Percentiles rank a stretch among this genome's conserved stretches.
Conservation (phyloP, 2,113 vertebrate genomes). For the Xiphorhynchus elegans region DNA sequence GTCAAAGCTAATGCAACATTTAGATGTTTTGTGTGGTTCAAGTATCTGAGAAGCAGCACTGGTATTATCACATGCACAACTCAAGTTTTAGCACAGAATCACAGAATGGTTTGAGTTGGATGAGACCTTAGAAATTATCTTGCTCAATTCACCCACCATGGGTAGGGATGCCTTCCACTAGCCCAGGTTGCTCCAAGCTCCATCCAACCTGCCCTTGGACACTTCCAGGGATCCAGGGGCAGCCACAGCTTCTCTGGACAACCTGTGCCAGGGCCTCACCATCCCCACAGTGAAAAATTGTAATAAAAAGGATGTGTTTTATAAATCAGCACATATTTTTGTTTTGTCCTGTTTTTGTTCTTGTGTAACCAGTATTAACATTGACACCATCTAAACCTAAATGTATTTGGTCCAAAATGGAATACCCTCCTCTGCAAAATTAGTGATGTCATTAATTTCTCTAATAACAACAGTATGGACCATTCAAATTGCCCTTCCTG, state of each 20-base stretch:
- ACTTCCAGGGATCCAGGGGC: not conserved
- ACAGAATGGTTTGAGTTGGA: not conserved
- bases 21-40: not conserved
- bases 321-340: not conserved
- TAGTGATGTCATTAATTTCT: not conserved
- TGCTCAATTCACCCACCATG: not conserved
- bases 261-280: accelerated
- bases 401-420: not conserved
- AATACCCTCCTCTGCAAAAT: not conserved
- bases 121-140: not conserved
- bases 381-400: not conserved
- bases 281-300: not conserved
- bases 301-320: not conserved
- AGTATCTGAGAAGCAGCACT: not conserved
- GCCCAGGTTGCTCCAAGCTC: accelerated
- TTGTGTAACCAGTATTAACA: not conserved
- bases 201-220: accelerated
- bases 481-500: not conserved
- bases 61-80: not conserved
- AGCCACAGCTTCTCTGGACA: accelerated
- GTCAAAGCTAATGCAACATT: not conserved
- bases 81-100: not conserved
- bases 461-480: not conserved
- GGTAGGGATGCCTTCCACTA: accelerated
- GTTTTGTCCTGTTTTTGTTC: not conserved